These are phyloP conservation scores for Drosophila basisetae DNA, from an alignment of 2,888 invertebrate species.

Conservation along the genomic window DNA sequence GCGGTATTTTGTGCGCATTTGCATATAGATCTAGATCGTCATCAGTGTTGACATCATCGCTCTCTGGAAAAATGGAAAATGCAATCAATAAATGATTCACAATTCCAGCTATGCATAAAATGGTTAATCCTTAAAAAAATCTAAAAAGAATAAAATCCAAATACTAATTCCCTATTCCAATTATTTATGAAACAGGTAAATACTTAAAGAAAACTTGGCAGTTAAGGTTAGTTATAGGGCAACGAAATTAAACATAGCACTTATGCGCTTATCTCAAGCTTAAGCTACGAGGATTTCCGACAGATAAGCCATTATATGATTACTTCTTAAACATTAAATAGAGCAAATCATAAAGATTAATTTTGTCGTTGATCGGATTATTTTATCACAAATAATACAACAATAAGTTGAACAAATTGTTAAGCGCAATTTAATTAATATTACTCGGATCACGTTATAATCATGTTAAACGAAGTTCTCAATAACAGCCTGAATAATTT, in stretches of 20 bases:
- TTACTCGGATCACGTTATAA: not conserved
- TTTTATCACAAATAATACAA: not conserved
- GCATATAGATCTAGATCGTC: slow-evolving; percentile 84
- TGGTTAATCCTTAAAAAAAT: not conserved
- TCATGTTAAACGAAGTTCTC: not conserved
- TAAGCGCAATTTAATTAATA: not conserved
- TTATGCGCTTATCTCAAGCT: slow-evolving; percentile 8
- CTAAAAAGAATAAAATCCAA: not conserved
- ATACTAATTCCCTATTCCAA: not conserved
- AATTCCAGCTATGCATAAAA: too few species aligned
- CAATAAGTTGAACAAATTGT: not conserved
- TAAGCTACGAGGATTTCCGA: not conserved
- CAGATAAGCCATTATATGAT: slow-evolving; percentile 30
- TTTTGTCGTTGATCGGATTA: not conserved
- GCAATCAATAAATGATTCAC: not conserved
- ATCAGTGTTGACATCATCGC: slow-evolving; percentile 79
- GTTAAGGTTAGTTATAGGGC: not conserved
- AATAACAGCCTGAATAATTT: not conserved
- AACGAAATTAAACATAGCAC: not conserved
- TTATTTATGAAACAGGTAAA: not conserved
- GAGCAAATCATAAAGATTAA: not conserved
- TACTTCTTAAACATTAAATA: slow-evolving; percentile 17
- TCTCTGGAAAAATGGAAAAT: slow-evolving; percentile 31
- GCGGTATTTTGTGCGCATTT: slow-evolving; percentile 83
- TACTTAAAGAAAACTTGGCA: not conserved